phyloP scores from a whole-genome alignment of 2,797 vertebrate species.

The Alfaro cultratus region DNA sequence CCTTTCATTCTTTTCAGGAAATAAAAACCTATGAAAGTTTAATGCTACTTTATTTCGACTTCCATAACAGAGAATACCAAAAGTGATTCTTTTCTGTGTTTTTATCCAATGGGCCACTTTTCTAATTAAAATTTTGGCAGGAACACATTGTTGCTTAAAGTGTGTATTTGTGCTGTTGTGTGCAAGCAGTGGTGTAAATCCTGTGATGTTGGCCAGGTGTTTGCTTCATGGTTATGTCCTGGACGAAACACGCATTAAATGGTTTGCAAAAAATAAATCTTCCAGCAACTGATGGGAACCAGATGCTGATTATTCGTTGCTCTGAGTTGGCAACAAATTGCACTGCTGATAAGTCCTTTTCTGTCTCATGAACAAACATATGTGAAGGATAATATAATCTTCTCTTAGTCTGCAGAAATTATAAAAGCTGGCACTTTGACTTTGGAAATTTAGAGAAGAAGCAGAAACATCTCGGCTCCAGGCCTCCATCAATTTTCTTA shows the following conservation, averaged over 20 bases:
- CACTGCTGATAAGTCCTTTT: slow-evolving; percentile 9
- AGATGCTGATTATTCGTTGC: slow-evolving; percentile 38
- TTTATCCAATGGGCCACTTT: slow-evolving; percentile 13
- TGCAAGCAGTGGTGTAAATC: slow-evolving; percentile 52
- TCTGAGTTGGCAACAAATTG: slow-evolving; percentile 11
- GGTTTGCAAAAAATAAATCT: slow-evolving; percentile 41
- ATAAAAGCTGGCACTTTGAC: slow-evolving; percentile 50
- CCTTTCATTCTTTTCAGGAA: not conserved
- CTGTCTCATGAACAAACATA: slow-evolving; percentile 32
- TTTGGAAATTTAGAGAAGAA: slow-evolving; percentile 43
- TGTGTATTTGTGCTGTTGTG: slow-evolving; percentile 21
- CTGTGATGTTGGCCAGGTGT: slow-evolving; percentile 44
- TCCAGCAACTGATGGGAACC: slow-evolving; percentile 32
- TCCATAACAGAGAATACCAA: not conserved
- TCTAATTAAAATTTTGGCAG: slow-evolving; percentile 19
- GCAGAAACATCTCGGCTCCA: slow-evolving; percentile 48
- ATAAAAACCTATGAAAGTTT: not conserved
- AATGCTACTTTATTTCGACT: not conserved
- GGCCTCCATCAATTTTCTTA: not conserved
- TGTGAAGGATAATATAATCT: slow-evolving; percentile 14
- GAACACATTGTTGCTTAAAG: slow-evolving; percentile 19
- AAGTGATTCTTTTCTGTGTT: not conserved
- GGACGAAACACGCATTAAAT: slow-evolving; percentile 33
- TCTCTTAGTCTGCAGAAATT: slow-evolving; percentile 1
- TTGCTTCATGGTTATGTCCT: slow-evolving; percentile 17